Evolutionary conservation across 2,113 vertebrate genomes (phyloP).

Genomic region (Herpetotheres cachinnans): DNA sequence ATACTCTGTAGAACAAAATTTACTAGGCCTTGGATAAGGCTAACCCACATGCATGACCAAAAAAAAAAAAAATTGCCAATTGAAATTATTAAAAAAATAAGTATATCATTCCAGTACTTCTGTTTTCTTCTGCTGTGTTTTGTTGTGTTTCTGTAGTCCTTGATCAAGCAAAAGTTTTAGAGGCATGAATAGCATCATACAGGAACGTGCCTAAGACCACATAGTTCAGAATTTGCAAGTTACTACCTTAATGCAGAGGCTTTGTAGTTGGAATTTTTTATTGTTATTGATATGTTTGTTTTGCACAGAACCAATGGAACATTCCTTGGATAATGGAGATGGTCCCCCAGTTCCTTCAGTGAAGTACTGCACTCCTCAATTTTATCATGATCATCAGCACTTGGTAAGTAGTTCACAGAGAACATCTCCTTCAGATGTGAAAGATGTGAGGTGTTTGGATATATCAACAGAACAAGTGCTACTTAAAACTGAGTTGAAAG

Average conservation of each 20-base stretch:
- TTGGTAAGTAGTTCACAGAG: slow-evolving; percentile 74
- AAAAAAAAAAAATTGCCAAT: background rate
- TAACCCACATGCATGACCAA: background rate
- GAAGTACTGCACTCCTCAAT: slow-evolving; percentile 81
- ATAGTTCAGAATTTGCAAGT: background rate
- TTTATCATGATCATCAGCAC: slow-evolving; percentile 81
- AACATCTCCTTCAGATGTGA: background rate
- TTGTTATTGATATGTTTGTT: background rate
- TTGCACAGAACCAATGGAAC: slow-evolving; percentile 79
- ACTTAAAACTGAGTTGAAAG: background rate
- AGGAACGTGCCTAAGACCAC: background rate
- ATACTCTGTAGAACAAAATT: background rate
- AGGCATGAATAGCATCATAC: background rate
- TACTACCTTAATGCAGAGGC: background rate
- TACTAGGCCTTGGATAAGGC: background rate
- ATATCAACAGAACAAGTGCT: background rate
- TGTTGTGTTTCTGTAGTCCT: background rate
- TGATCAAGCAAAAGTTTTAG: background rate
- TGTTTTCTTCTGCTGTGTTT: background rate
- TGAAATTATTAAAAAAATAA: background rate
- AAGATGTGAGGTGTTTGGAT: background rate
- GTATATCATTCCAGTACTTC: background rate
- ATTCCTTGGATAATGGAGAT: slow-evolving; percentile 83
- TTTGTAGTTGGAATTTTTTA: background rate
- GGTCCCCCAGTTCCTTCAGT: slow-evolving; percentile 81